These are phyloP conservation scores for Syngnathus typhle DNA, from an alignment of 2,113 vertebrate genomes.

Conservation along the genomic window DNA sequence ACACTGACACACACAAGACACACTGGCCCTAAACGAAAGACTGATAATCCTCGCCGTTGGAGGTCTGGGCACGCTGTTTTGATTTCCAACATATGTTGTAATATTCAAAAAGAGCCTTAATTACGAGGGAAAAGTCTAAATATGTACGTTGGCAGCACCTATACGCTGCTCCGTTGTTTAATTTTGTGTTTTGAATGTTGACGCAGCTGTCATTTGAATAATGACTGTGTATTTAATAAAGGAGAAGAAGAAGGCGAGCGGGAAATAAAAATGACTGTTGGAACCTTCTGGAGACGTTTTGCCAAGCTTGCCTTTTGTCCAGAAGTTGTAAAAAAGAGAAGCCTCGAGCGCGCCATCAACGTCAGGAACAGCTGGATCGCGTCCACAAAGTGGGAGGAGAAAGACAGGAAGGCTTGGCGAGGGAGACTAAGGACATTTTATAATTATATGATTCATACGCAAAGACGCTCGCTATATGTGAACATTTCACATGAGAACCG, in stretches of 20 bases:
- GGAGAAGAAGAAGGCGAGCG: constrained; percentile 1
- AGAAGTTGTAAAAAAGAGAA: constrained; percentile 24
- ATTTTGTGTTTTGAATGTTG: constrained; percentile 38
- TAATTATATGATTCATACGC: constrained; percentile 32
- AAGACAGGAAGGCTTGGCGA: constrained; percentile 13
- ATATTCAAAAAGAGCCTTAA: constrained; percentile 24
- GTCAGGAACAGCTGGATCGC: constrained; percentile 45
- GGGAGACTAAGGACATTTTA: constrained; percentile 36
- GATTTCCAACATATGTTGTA: constrained; percentile 20
- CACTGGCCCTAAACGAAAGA: neutral
- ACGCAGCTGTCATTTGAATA: constrained; percentile 41
- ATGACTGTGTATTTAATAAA: constrained; percentile 52
- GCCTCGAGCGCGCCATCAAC: neutral
- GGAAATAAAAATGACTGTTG: constrained; percentile 32
- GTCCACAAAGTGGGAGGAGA: constrained; percentile 27
- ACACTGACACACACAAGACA: neutral
- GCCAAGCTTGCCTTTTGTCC: constrained; percentile 8
- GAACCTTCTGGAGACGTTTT: constrained; percentile 3
- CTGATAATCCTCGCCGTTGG: constrained; percentile 33
- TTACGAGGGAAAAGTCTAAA: constrained; percentile 1
- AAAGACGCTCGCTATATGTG: constrained; percentile 12
- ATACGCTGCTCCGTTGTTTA: constrained; percentile 28
- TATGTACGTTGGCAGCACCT: constrained; percentile 16
- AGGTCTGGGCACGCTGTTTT: constrained; percentile 25
- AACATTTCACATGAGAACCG: constrained; percentile 8